A percentile compares a stretch with the other conserved stretches of the same genome.
Conservation (phyloP, 2,113 vertebrate genomes). For the Arenaria interpres region DNA sequence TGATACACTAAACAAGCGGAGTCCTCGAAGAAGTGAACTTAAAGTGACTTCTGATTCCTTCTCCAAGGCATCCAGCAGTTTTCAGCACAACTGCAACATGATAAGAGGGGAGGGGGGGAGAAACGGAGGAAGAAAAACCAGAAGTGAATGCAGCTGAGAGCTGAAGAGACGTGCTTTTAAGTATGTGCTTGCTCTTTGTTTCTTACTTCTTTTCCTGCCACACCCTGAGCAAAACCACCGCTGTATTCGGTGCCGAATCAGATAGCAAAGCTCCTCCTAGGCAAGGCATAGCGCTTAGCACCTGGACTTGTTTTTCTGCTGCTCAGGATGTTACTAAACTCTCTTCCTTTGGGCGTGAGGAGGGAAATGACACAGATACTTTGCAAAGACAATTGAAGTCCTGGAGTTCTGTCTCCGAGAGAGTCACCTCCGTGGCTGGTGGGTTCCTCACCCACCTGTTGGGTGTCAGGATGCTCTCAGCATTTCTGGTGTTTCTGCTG, state of each 20-base stretch:
- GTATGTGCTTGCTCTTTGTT: background rate
- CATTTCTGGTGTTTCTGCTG: background rate
- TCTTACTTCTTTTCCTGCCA: slow-evolving; percentile 14
- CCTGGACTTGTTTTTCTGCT: slow-evolving; percentile 38
- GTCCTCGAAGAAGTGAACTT: background rate
- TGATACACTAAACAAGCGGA: background rate
- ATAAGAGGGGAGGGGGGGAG: background rate
- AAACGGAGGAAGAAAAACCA: background rate
- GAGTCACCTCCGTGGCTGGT: background rate
- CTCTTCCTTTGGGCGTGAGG: background rate
- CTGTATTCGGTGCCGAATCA: background rate
- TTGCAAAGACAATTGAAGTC: background rate
- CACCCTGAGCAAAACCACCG: background rate
- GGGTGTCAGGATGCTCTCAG: background rate
- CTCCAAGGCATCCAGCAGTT: background rate
- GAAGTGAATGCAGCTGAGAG: background rate
- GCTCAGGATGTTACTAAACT: slow-evolving; percentile 38
- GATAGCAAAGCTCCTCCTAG: background rate
- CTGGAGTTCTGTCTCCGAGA: background rate
- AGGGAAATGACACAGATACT: background rate
- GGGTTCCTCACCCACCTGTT: background rate
- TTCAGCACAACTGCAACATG: background rate
- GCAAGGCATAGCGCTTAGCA: background rate
- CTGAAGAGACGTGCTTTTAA: fast-evolving
- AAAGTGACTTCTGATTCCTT: background rate